Percentiles rank a stretch among this genome's conserved stretches.
Evolutionary conservation across 2,113 vertebrate species (phyloP).

Genomic region (Isichthys henryi): DNA sequence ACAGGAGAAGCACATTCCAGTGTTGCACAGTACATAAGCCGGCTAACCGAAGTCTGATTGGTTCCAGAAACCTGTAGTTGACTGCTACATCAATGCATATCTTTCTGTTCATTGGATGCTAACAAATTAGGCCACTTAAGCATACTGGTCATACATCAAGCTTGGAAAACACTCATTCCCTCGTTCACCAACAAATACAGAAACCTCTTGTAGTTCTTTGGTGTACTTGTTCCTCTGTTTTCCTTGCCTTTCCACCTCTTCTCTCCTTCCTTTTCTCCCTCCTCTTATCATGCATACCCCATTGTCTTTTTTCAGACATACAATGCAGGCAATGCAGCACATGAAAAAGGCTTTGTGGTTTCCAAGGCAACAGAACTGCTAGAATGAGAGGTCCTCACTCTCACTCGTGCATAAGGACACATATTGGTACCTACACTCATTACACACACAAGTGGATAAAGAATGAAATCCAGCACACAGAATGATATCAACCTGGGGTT

Average conservation of each 20-base stretch:
- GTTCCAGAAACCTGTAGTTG: not conserved
- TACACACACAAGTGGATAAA: not conserved
- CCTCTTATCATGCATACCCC: not conserved
- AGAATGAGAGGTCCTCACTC: not conserved
- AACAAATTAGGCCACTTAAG: not conserved
- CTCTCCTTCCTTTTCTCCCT: not conserved
- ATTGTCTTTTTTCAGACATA: not conserved
- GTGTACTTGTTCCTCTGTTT: not conserved
- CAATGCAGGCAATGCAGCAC: slow-evolving; percentile 19
- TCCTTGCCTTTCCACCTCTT: not conserved
- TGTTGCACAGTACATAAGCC: not conserved
- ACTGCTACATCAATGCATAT: slow-evolving; percentile 7
- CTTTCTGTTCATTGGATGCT: slow-evolving; percentile 3
- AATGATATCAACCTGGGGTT: not conserved
- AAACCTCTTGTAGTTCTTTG: not conserved
- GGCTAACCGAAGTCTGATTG: not conserved
- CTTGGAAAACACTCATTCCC: not conserved
- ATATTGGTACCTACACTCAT: not conserved
- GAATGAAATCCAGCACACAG: not conserved
- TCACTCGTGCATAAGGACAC: not conserved
- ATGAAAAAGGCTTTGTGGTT: slow-evolving; percentile 21
- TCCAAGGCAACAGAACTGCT: slow-evolving; percentile 20
- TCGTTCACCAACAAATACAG: not conserved
- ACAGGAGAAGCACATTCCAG: not conserved
- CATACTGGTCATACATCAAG: not conserved